Percentiles rank a stretch among this genome's conserved stretches.
These are phyloP conservation scores for Epizoanthus rinbou DNA, from an alignment of 92 coral and sea anemone genomes.

Conservation along the genomic window DNA sequence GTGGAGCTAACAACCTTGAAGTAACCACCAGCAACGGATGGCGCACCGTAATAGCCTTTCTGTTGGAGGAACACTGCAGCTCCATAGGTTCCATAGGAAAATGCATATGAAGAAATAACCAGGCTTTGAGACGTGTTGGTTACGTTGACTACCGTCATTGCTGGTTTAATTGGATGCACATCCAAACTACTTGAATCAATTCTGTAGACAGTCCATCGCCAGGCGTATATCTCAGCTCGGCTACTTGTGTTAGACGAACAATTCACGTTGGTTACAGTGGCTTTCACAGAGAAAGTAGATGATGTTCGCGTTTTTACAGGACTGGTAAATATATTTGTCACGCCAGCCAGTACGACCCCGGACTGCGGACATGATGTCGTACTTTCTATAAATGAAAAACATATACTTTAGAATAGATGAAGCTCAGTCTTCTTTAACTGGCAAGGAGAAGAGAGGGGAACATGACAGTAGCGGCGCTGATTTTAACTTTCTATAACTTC, in stretches of 20 bases:
- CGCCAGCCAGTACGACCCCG: neutral
- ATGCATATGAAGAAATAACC: neutral
- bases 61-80: neutral
- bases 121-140: conserved; percentile 3
- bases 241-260: conserved; percentile 16
- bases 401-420: neutral
- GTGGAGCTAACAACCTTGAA: neutral
- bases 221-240: neutral
- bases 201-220: conserved; percentile 2
- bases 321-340: neutral
- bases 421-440: too few species aligned
- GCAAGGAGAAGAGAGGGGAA: too few species aligned
- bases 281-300: neutral
- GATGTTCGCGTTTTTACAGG: neutral
- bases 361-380: neutral
- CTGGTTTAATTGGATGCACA: neutral
- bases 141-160: neutral
- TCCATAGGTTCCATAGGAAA: neutral
- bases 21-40: neutral
- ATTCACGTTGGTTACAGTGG: neutral
- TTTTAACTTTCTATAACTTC: too few species aligned
- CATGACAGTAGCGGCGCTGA: too few species aligned
- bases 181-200: neutral
- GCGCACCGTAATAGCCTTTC: neutral
- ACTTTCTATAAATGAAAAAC: neutral